Percentiles rank a stretch among this genome's conserved stretches.
These are phyloP conservation scores for Chrosomus eos DNA, from an alignment of 2,797 vertebrate genomes.

Conservation along the genomic window DNA sequence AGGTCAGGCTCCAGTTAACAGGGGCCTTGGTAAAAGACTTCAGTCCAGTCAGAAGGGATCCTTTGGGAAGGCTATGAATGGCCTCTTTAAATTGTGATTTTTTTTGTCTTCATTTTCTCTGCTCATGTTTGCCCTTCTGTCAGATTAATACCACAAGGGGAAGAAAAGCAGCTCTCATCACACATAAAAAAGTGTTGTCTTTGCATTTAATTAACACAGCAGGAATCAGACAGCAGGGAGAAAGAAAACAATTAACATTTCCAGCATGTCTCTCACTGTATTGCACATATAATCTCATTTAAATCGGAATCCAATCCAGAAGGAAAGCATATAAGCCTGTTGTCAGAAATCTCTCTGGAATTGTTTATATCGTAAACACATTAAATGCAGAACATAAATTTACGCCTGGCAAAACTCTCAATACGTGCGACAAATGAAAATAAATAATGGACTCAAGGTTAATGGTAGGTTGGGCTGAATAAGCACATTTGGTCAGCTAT, in stretches of 20 bases:
- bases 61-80: slow-evolving; percentile 27
- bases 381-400: slow-evolving; percentile 14
- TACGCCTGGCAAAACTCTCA: slow-evolving; percentile 4
- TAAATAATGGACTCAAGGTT: slow-evolving; percentile 13
- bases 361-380: slow-evolving; percentile 28
- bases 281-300: slow-evolving; percentile 50
- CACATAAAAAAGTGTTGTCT: slow-evolving; percentile 43
- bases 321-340: slow-evolving; percentile 28
- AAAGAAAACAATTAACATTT: slow-evolving; percentile 57
- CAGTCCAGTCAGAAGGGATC: slow-evolving; percentile 9
- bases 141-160: slow-evolving; percentile 32
- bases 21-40: slow-evolving; percentile 3
- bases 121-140: slow-evolving; percentile 38
- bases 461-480: slow-evolving; percentile 15
- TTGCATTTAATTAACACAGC: slow-evolving; percentile 60
- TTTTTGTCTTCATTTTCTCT: slow-evolving; percentile 24
- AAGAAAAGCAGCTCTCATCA: slow-evolving; percentile 47
- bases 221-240: slow-evolving; percentile 47
- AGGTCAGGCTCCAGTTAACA: slow-evolving; percentile 12
- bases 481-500: slow-evolving; percentile 29
- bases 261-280: slow-evolving; percentile 37
- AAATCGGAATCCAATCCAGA: slow-evolving; percentile 45
- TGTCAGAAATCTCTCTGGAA: slow-evolving; percentile 10
- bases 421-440: slow-evolving; percentile 5
- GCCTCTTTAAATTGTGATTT: slow-evolving; percentile 11